Percentiles rank a stretch among this genome's conserved stretches.
Evolutionary conservation across 2,888 invertebrate genomes (phyloP).

Genomic region (Trissolcus japonicus): DNA sequence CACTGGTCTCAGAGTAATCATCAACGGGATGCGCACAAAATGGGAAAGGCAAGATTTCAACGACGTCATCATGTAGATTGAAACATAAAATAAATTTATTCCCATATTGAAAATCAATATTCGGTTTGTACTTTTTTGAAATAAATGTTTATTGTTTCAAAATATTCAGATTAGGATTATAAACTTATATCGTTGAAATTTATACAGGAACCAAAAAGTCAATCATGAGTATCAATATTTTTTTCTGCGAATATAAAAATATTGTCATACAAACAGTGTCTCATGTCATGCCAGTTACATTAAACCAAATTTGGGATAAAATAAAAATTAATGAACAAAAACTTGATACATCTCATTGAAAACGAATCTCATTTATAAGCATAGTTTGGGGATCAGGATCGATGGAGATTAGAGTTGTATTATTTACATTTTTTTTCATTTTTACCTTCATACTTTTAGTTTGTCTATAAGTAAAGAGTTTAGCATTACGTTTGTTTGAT

Average conservation of each 20-base stretch:
- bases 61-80: no score
- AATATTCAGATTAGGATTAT: conserved; percentile 45
- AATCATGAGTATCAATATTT: not conserved
- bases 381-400: conserved; percentile 8
- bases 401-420: no score
- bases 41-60: not conserved
- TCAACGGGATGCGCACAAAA: no score
- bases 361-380: conserved; percentile 16
- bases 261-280: conserved; percentile 41
- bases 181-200: conserved; percentile 43
- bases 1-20: no score
- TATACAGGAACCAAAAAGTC: conserved; percentile 18
- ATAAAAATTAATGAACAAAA: conserved; percentile 3
- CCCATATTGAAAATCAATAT: not conserved
- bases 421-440: no score
- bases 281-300: conserved; percentile 7
- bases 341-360: conserved; percentile 1
- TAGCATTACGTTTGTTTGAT: no score
- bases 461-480: no score
- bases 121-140: conserved; percentile 24
- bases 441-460: no score
- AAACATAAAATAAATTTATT: no score
- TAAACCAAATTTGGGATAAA: conserved; percentile 6
- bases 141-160: conserved; percentile 50
- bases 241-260: conserved; percentile 47